phyloP scores from a whole-genome alignment of 1,140 invertebrate genomes.

The Drosophila biarmipes region DNA sequence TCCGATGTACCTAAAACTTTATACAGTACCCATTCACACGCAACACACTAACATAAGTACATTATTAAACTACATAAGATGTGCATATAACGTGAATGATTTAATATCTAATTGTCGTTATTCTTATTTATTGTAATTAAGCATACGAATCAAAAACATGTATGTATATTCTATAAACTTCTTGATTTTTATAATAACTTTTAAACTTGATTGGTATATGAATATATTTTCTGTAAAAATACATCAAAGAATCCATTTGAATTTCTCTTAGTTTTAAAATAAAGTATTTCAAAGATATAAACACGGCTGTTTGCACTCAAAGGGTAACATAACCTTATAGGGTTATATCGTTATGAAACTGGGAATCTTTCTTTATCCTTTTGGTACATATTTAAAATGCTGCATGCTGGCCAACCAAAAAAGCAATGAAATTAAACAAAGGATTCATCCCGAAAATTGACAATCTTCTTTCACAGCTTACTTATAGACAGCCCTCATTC shows the following conservation, averaged over 20 bases:
- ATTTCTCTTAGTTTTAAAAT: slow-evolving; percentile 76
- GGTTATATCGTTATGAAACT: no score
- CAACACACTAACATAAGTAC: slow-evolving; percentile 47
- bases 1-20: slow-evolving; percentile 74
- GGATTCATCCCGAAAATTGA: no score
- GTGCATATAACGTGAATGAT: slow-evolving; percentile 56
- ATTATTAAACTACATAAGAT: slow-evolving; percentile 39
- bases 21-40: slow-evolving; percentile 51
- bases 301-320: not conserved
- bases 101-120: slow-evolving; percentile 72
- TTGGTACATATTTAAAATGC: no score
- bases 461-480: no score
- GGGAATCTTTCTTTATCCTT: no score
- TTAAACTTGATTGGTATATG: slow-evolving; percentile 58
- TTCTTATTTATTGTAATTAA: slow-evolving; percentile 79
- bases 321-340: no score
- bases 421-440: no score
- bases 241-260: slow-evolving; percentile 50
- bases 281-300: slow-evolving; percentile 58
- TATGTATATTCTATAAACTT: slow-evolving; percentile 35
- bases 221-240: slow-evolving; percentile 70
- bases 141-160: slow-evolving; percentile 54
- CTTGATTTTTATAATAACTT: slow-evolving; percentile 40
- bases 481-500: no score
- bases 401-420: no score